phyloP scores from a whole-genome alignment of 2,888 invertebrate genomes.

The Diabrotica balteata region DNA sequence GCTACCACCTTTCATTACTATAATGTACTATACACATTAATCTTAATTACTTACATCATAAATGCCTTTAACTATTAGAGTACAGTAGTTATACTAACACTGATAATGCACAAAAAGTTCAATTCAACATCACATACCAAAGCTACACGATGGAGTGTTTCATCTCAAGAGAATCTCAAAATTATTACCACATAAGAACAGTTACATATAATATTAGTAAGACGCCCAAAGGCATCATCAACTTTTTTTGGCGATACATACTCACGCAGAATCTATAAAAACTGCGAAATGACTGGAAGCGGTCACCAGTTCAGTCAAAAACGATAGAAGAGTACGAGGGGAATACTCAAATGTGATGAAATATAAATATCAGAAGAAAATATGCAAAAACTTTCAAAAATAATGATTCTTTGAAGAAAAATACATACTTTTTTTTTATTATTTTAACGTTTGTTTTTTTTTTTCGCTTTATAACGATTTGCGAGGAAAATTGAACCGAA shows the following conservation, averaged over 20 bases:
- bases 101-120: background rate
- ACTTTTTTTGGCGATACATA: conserved; percentile 24
- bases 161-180: conserved; percentile 17
- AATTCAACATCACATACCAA: background rate
- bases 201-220: conserved; percentile 29
- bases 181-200: conserved; percentile 32
- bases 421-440: too few relatives aligned
- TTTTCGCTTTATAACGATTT: too few relatives aligned
- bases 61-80: too few relatives aligned
- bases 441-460: too few relatives aligned
- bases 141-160: conserved; percentile 5
- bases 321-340: background rate
- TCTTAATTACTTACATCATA: too few relatives aligned
- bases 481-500: too few relatives aligned
- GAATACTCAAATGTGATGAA: background rate
- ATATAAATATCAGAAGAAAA: too few relatives aligned
- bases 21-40: too few relatives aligned
- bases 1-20: too few relatives aligned
- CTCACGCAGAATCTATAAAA: conserved; percentile 19
- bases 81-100: background rate
- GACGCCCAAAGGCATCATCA: conserved; percentile 19
- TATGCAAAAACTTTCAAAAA: too few relatives aligned
- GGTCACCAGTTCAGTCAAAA: conserved; percentile 6
- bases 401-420: too few relatives aligned
- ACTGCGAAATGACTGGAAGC: conserved; percentile 8